A percentile compares a stretch with the other conserved stretches of the same genome.
Conservation (phyloP, 2,888 invertebrate species). For the Clistopyga incitator region DNA sequence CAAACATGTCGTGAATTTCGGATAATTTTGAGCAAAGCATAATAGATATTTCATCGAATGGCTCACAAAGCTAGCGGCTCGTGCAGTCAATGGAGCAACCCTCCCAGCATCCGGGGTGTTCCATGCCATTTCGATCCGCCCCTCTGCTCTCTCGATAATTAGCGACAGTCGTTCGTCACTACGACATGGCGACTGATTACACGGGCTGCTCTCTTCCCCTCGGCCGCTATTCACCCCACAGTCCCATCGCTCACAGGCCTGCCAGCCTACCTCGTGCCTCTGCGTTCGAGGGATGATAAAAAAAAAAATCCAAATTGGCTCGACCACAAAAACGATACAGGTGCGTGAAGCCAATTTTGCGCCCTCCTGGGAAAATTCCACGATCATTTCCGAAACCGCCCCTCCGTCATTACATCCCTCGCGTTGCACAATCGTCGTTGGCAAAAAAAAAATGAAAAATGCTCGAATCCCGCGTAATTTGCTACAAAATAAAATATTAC, state of each 20-base stretch:
- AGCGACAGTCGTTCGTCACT: constrained; percentile 80
- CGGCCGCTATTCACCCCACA: background rate
- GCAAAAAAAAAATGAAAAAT: constrained; percentile 10
- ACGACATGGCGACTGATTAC: constrained; percentile 80
- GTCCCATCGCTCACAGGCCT: constrained; percentile 25
- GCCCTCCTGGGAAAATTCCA: background rate
- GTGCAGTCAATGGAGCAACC: constrained; percentile 8
- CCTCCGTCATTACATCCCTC: constrained; percentile 37
- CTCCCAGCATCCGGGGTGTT: background rate
- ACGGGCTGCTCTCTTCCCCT: constrained; percentile 70
- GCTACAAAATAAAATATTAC: constrained; percentile 19
- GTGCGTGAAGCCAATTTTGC: constrained; percentile 26
- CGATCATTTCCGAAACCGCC: constrained; percentile 27
- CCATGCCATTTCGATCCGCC: constrained; percentile 65
- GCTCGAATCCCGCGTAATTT: background rate
- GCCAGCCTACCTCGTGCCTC: background rate
- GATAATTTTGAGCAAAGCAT: constrained; percentile 5
- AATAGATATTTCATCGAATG: background rate
- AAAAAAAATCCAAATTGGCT: constrained; percentile 29
- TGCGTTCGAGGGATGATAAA: background rate
- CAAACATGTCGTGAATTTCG: constrained; percentile 8
- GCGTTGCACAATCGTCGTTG: constrained; percentile 44
- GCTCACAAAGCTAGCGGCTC: background rate
- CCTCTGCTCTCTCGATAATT: constrained; percentile 77
- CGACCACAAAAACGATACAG: constrained; percentile 28